These are phyloP conservation scores for Drosophila prostipennis DNA, from an alignment of 2,888 invertebrate genomes.

Conservation along the genomic window DNA sequence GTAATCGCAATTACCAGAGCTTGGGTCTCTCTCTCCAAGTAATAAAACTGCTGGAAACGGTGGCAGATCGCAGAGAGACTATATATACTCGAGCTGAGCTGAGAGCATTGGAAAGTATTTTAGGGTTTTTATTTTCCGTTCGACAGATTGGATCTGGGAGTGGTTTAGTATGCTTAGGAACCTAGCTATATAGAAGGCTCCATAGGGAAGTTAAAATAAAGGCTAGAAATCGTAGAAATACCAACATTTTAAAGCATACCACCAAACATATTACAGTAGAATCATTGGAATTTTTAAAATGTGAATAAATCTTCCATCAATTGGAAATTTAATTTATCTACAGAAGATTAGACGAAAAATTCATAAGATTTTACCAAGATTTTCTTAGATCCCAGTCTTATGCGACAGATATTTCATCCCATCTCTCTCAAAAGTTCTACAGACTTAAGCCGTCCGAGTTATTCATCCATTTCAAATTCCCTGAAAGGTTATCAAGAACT, in stretches of 20 bases:
- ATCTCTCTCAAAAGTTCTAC: constrained; percentile 14
- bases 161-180: not conserved
- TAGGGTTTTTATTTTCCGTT: constrained; percentile 56
- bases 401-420: not conserved
- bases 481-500: constrained; percentile 43
- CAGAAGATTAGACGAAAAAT: not conserved
- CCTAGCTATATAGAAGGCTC: not conserved
- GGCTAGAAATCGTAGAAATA: no score
- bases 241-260: no score
- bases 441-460: constrained; percentile 13
- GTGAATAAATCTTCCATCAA: not conserved
- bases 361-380: constrained; percentile 24
- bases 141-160: not conserved
- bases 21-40: constrained; percentile 11
- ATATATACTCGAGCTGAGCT: constrained; percentile 35
- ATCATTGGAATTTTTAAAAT: no score
- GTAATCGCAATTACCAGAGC: constrained; percentile 60
- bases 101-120: constrained; percentile 55
- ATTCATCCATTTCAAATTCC: constrained; percentile 26
- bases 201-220: not conserved
- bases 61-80: constrained; percentile 1
- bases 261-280: no score
- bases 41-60: constrained; percentile 44
- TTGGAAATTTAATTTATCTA: not conserved
- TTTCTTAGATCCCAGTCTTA: not conserved